Evolutionary conservation across 2,113 vertebrate genomes (phyloP).

Genomic region (Mohoua ochrocephala): DNA sequence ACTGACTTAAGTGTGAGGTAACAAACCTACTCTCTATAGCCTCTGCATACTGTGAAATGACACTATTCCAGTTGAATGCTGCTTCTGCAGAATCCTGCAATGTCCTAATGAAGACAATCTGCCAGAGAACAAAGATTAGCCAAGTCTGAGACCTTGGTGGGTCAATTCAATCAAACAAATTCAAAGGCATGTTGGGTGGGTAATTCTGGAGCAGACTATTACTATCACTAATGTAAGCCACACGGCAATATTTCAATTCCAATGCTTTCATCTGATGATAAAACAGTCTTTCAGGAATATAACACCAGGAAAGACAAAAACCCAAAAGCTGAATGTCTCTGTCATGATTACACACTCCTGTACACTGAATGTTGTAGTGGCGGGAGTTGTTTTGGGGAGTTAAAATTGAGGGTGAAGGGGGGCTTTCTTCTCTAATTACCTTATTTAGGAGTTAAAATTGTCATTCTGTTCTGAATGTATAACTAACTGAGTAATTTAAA

Average conservation of each 20-base stretch:
- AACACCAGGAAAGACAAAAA: constrained; percentile 9
- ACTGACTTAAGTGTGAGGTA: not conserved
- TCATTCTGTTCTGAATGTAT: not conserved
- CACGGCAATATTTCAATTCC: constrained; percentile 12
- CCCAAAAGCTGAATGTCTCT: not conserved
- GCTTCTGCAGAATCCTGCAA: not conserved
- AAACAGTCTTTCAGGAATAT: not conserved
- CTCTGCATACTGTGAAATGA: not conserved
- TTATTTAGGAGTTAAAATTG: not conserved
- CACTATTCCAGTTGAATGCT: not conserved
- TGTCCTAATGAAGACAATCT: constrained; percentile 26
- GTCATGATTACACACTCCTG: not conserved
- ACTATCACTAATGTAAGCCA: constrained; percentile 58
- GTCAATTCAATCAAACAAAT: constrained; percentile 32
- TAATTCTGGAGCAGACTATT: constrained; percentile 39
- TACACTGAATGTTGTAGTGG: not conserved
- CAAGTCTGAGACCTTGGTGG: not conserved
- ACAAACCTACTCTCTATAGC: not conserved
- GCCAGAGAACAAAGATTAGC: constrained; percentile 32
- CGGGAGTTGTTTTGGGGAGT: not conserved
- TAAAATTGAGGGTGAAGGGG: not conserved
- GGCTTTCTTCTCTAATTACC: not conserved
- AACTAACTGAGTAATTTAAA: constrained; percentile 25
- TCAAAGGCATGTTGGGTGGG: constrained; percentile 44
- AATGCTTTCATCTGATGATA: constrained; percentile 36